These are phyloP conservation scores for Porites lobata DNA, from an alignment of 92 coral and sea anemone species.

Conservation along the genomic window DNA sequence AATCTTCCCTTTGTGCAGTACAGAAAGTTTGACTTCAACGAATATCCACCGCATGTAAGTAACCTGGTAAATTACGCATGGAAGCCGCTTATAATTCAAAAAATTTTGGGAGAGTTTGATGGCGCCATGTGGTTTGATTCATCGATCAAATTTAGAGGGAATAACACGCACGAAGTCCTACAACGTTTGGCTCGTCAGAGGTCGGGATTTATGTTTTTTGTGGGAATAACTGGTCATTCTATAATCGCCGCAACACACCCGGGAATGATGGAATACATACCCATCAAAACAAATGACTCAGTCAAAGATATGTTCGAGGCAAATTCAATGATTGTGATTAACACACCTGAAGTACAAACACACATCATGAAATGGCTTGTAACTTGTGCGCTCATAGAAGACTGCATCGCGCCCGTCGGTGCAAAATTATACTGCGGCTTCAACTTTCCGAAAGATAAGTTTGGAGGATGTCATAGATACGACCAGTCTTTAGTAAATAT, in stretches of 20 bases:
- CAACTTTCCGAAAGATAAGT: neutral
- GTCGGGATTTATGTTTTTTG: neutral
- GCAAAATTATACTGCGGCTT: neutral
- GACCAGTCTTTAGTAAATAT: neutral
- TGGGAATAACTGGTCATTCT: neutral
- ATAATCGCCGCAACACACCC: neutral
- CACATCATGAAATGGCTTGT: neutral
- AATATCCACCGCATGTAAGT: neutral
- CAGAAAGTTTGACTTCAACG: neutral
- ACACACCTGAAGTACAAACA: neutral
- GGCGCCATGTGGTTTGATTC: slow-evolving; percentile 52
- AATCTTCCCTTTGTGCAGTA: neutral
- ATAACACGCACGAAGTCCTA: neutral
- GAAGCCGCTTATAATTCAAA: slow-evolving; percentile 41
- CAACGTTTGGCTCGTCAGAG: neutral
- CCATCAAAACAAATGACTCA: neutral
- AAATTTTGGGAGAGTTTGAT: slow-evolving; percentile 28
- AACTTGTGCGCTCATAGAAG: neutral
- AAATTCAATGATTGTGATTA: neutral
- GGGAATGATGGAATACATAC: neutral
- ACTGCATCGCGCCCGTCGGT: neutral
- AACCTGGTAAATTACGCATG: slow-evolving; percentile 30
- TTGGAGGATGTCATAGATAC: neutral
- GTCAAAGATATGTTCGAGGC: neutral
- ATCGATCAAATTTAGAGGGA: slow-evolving; percentile 10